These are phyloP conservation scores for Anser cygnoides DNA, from an alignment of 2,113 vertebrate genomes.

Conservation along the genomic window DNA sequence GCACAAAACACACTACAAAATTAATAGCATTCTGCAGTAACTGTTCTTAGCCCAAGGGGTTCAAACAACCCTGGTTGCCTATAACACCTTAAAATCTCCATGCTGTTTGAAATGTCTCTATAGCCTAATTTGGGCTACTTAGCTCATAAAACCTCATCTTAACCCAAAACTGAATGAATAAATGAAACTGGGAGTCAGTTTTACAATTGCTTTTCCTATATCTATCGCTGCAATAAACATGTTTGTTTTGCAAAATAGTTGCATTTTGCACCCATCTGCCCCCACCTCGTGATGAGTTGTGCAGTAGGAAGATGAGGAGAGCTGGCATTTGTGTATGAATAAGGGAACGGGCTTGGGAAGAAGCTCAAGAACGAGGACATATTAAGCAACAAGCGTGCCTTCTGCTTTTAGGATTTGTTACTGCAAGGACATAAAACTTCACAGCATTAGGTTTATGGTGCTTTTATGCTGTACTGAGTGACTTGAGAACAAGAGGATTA, in stretches of 20 bases:
- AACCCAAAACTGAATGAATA: background rate
- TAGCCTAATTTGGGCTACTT: background rate
- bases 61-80: background rate
- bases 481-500: conserved; percentile 29
- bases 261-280: background rate
- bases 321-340: background rate
- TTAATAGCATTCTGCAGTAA: background rate
- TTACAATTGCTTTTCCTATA: background rate
- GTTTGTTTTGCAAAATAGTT: background rate
- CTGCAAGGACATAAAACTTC: conserved; percentile 17
- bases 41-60: background rate
- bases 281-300: background rate
- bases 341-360: background rate
- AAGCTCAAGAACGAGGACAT: background rate
- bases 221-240: background rate
- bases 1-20: background rate
- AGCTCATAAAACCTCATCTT: background rate
- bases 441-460: background rate
- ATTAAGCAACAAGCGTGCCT: conserved; percentile 13
- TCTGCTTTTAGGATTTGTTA: conserved; percentile 18
- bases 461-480: background rate
- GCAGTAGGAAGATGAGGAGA: background rate
- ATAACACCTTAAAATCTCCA: background rate
- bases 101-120: background rate
- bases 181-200: background rate